Evolutionary conservation across 2,797 vertebrate genomes (phyloP).

Genomic region (Iguana delicatissima): DNA sequence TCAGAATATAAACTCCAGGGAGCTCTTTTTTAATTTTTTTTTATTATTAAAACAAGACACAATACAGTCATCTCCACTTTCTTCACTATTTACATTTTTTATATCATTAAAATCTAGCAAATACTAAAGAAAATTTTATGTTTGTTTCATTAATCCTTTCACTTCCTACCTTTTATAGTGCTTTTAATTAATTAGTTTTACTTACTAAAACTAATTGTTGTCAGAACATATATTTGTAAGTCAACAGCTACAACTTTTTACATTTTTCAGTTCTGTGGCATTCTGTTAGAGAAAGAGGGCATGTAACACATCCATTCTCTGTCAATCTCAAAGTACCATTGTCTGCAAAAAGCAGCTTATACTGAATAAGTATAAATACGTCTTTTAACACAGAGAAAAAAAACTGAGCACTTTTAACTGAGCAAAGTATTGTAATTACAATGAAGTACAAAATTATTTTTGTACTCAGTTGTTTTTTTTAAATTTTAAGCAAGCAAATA

Average conservation of each 20-base stretch:
- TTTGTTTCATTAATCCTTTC: too few species aligned
- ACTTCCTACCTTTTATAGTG: too few species aligned
- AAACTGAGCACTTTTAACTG: constrained; percentile 48
- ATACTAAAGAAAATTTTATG: too few species aligned
- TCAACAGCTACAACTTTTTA: constrained; percentile 12
- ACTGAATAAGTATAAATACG: constrained; percentile 13
- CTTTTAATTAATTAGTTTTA: constrained; percentile 58
- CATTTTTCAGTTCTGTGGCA: constrained; percentile 52
- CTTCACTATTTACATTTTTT: too few species aligned
- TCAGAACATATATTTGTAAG: constrained; percentile 54
- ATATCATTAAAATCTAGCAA: too few species aligned
- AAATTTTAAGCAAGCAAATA: constrained; percentile 38
- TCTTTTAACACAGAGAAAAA: not conserved
- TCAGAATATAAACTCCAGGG: constrained; percentile 24
- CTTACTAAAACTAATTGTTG: constrained; percentile 31
- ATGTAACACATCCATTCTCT: constrained; percentile 48
- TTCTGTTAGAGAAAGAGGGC: constrained; percentile 15
- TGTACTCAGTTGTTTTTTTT: constrained; percentile 35
- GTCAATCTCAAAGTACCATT: constrained; percentile 40
- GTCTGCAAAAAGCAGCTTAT: constrained; percentile 50
- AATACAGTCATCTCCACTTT: too few species aligned
- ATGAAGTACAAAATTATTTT: constrained; percentile 47
- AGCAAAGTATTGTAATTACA: constrained; percentile 54
- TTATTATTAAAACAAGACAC: too few species aligned
- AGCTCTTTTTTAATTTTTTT: too few species aligned